Evolutionary conservation across 2,888 invertebrate species (phyloP).

Genomic region (Actias luna): DNA sequence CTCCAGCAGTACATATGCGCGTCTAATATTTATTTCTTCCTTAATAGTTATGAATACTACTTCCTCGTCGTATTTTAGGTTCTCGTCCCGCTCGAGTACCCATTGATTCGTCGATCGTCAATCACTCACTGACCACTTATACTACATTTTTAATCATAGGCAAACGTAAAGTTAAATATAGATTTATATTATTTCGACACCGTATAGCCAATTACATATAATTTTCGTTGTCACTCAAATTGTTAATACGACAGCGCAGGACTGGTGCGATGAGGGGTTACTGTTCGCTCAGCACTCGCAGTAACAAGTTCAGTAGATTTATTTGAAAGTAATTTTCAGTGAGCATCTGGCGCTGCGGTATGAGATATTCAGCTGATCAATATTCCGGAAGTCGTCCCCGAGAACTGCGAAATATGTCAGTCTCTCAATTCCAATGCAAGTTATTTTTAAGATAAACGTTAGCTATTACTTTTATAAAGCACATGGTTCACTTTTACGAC

Average conservation of each 20-base stretch:
- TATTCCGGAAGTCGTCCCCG: constrained; percentile 72
- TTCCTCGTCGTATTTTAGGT: too few relatives aligned
- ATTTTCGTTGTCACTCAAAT: constrained; percentile 45
- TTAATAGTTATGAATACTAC: too few relatives aligned
- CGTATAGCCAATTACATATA: constrained; percentile 23
- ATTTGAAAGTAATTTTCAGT: constrained; percentile 78
- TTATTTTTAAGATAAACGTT: constrained; percentile 46
- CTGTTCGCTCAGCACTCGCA: constrained; percentile 23
- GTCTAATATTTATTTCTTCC: too few relatives aligned
- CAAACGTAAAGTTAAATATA: neutral
- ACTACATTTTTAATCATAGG: too few relatives aligned
- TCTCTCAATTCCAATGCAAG: constrained; percentile 66
- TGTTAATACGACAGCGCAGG: constrained; percentile 33
- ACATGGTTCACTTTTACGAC: neutral
- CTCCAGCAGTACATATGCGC: too few relatives aligned
- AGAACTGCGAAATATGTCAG: constrained; percentile 77
- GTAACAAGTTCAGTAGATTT: constrained; percentile 68
- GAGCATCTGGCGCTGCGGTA: constrained; percentile 77
- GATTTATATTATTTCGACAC: neutral
- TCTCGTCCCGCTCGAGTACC: too few relatives aligned
- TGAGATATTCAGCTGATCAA: constrained; percentile 78
- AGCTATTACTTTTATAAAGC: constrained; percentile 1
- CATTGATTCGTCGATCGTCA: too few relatives aligned
- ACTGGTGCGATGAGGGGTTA: neutral
- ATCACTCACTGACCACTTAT: too few relatives aligned